These are phyloP conservation scores for Clusia tigrina DNA, from an alignment of 2,888 invertebrate genomes.

Conservation along the genomic window DNA sequence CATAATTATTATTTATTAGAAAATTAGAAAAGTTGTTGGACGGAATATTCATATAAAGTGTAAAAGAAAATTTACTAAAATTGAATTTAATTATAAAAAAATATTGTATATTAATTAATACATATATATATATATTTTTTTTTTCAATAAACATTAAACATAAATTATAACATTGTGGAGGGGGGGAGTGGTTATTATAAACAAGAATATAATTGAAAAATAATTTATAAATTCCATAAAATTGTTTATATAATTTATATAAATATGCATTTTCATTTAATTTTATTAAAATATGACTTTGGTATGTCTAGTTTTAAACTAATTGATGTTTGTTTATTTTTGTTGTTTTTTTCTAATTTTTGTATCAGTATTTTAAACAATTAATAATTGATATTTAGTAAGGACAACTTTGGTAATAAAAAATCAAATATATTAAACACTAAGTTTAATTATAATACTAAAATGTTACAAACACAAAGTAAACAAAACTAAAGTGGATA, in stretches of 20 bases:
- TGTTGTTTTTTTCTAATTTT: constrained; percentile 21
- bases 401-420: constrained; percentile 63
- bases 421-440: constrained; percentile 32
- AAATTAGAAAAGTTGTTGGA: constrained; percentile 59
- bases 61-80: constrained; percentile 21
- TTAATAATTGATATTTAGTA: constrained; percentile 50
- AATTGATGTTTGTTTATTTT: constrained; percentile 17
- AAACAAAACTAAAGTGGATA: no score
- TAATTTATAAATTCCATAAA: constrained; percentile 30
- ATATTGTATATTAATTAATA: no score
- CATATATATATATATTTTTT: constrained; percentile 17
- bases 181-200: constrained; percentile 3
- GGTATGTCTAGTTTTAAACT: constrained; percentile 59
- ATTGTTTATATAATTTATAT: constrained; percentile 35
- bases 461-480: not conserved
- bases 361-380: constrained; percentile 33
- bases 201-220: no score
- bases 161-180: constrained; percentile 20
- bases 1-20: constrained; percentile 28
- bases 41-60: constrained; percentile 56
- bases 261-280: constrained; percentile 8
- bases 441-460: constrained; percentile 21
- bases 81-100: constrained; percentile 15
- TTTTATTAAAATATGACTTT: constrained; percentile 56
- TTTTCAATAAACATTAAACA: constrained; percentile 3